Conservation (phyloP, 1,140 invertebrate species). For the Zaprionus capensis region DNA sequence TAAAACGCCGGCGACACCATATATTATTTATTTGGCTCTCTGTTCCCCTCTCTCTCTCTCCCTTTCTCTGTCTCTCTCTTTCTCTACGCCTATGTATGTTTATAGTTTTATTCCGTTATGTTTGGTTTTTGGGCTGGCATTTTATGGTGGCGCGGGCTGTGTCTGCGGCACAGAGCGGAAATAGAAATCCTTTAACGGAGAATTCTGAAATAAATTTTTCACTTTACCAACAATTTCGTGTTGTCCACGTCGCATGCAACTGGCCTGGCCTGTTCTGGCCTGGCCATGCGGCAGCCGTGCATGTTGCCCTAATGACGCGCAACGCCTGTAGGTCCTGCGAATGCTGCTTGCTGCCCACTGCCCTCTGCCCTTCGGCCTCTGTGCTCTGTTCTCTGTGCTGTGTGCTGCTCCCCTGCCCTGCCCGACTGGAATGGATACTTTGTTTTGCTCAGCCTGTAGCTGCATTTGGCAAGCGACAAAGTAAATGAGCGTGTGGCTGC, state of each 20-base stretch:
- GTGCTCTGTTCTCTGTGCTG: neutral
- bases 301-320: constrained; percentile 76
- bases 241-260: constrained; percentile 35
- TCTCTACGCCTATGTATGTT: constrained; percentile 36
- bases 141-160: constrained; percentile 17
- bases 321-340: constrained; percentile 51
- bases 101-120: constrained; percentile 52
- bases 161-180: constrained; percentile 66
- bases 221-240: constrained; percentile 70
- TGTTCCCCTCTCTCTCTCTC: neutral
- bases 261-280: constrained; percentile 12
- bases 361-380: neutral
- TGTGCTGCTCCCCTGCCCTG: neutral
- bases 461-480: constrained; percentile 52
- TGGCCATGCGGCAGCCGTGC: constrained; percentile 55
- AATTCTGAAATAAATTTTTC: constrained; percentile 78
- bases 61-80: neutral
- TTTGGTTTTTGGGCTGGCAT: constrained; percentile 36
- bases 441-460: constrained; percentile 15
- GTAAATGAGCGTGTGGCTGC: constrained; percentile 71
- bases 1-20: constrained; percentile 79
- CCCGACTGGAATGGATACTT: neutral
- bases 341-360: constrained; percentile 6
- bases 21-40: constrained; percentile 71
- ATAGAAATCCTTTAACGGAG: constrained; percentile 80